These are phyloP conservation scores for Musca vetustissima DNA, from an alignment of 1,140 invertebrate species.

Conservation along the genomic window DNA sequence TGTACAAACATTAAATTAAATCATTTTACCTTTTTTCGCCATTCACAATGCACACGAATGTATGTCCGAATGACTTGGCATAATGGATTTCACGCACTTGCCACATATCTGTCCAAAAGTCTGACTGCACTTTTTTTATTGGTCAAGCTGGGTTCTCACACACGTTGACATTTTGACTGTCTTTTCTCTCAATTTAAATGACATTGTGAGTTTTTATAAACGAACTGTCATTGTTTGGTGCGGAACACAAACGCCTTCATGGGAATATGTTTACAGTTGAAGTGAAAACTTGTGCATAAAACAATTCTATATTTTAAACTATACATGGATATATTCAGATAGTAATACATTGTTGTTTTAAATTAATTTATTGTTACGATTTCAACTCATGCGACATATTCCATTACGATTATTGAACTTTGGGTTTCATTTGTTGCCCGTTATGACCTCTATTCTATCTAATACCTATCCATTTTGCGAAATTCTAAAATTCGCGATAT, in stretches of 20 bases:
- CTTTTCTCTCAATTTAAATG: slow-evolving; percentile 24
- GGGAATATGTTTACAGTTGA: too few relatives aligned
- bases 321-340: too few relatives aligned
- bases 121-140: slow-evolving; percentile 18
- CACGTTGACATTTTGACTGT: slow-evolving; percentile 19
- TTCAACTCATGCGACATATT: too few relatives aligned
- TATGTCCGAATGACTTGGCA: not conserved
- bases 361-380: too few relatives aligned
- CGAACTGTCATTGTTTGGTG: slow-evolving; percentile 13
- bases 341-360: too few relatives aligned
- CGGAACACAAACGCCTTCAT: not conserved
- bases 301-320: too few relatives aligned
- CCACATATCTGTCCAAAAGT: slow-evolving; percentile 22
- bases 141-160: not conserved
- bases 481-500: too few relatives aligned
- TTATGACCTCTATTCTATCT: too few relatives aligned
- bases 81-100: slow-evolving; percentile 24
- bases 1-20: slow-evolving; percentile 16
- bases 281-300: too few relatives aligned
- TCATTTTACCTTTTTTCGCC: slow-evolving; percentile 6
- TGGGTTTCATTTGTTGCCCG: too few relatives aligned
- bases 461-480: too few relatives aligned
- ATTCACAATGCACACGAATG: not conserved
- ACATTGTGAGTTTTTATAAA: slow-evolving; percentile 19
- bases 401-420: too few relatives aligned